phyloP scores from a whole-genome alignment of 1,140 invertebrate species.

The Pseudomyrmex dendroicus region DNA sequence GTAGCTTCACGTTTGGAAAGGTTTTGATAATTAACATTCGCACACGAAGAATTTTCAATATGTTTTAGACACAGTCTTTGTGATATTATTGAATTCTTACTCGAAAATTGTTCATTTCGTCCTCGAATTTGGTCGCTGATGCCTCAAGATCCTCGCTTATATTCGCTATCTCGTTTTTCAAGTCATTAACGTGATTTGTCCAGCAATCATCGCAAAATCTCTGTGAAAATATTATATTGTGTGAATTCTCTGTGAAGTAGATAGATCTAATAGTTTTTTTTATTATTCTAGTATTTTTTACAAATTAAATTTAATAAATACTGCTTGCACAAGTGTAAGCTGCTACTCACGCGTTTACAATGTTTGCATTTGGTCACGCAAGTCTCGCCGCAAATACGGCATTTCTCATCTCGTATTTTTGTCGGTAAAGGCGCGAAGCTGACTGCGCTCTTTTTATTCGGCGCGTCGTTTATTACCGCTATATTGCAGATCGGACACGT shows the following conservation, averaged over 20 bases:
- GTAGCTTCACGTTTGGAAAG: neutral
- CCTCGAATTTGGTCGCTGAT: slow-evolving; percentile 82
- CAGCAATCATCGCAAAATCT: slow-evolving; percentile 42
- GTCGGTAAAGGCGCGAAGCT: slow-evolving; percentile 44
- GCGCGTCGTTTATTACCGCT: neutral
- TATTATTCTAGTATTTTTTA: neutral
- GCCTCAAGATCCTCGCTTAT: slow-evolving; percentile 85
- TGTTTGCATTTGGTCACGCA: slow-evolving; percentile 27
- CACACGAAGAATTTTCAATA: neutral
- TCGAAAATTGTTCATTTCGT: slow-evolving; percentile 86
- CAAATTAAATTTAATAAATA: no score
- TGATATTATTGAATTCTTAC: slow-evolving; percentile 69
- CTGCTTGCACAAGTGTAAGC: no score
- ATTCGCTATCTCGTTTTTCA: slow-evolving; percentile 85
- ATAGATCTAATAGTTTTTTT: neutral
- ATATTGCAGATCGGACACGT: slow-evolving; percentile 43
- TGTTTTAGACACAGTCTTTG: no score
- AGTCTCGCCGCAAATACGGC: slow-evolving; percentile 25
- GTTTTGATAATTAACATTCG: neutral
- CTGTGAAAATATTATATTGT: slow-evolving; percentile 14
- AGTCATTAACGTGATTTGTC: slow-evolving; percentile 71
- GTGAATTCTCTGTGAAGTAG: neutral
- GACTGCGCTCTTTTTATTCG: neutral
- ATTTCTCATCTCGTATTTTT: slow-evolving; percentile 27
- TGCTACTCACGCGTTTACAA: slow-evolving; percentile 38